Conservation (phyloP, 2,888 invertebrate genomes). For the Idaea dimidiata region DNA sequence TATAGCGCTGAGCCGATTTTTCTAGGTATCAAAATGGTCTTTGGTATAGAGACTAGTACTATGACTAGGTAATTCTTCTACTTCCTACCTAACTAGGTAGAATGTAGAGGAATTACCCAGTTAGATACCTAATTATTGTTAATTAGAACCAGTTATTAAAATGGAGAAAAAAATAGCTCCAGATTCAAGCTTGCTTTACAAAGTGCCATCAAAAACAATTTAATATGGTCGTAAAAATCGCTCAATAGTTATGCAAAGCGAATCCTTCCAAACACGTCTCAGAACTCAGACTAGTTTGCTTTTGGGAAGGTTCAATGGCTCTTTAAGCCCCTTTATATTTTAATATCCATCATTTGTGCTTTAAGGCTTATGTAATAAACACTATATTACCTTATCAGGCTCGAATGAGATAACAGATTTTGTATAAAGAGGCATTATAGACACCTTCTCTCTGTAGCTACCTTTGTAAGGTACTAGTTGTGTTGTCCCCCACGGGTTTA, state of each 20-base stretch:
- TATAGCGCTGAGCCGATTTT: too few relatives aligned
- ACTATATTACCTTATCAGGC: slow-evolving; percentile 23
- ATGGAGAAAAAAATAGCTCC: too few relatives aligned
- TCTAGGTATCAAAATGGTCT: too few relatives aligned
- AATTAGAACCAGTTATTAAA: too few relatives aligned
- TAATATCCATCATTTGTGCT: slow-evolving; percentile 18
- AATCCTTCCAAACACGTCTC: slow-evolving; percentile 47
- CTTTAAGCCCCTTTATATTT: slow-evolving; percentile 32
- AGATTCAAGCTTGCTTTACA: too few relatives aligned
- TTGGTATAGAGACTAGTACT: too few relatives aligned
- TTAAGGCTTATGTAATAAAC: slow-evolving; percentile 25
- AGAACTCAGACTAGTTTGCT: slow-evolving; percentile 63
- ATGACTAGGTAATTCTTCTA: too few relatives aligned
- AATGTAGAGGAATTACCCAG: too few relatives aligned
- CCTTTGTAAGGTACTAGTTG: slow-evolving; percentile 6
- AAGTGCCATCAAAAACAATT: background rate
- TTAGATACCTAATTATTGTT: too few relatives aligned
- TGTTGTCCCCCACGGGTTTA: too few relatives aligned
- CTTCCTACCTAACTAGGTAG: too few relatives aligned
- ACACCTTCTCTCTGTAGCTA: slow-evolving; percentile 17
- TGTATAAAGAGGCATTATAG: slow-evolving; percentile 27
- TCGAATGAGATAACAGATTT: slow-evolving; percentile 38
- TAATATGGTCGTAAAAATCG: slow-evolving; percentile 7
- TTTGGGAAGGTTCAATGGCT: slow-evolving; percentile 67
- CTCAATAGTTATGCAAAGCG: slow-evolving; percentile 21